Evolutionary conservation across 2,113 vertebrate genomes (phyloP).

Genomic region (Chlorocebus sabaeus): DNA sequence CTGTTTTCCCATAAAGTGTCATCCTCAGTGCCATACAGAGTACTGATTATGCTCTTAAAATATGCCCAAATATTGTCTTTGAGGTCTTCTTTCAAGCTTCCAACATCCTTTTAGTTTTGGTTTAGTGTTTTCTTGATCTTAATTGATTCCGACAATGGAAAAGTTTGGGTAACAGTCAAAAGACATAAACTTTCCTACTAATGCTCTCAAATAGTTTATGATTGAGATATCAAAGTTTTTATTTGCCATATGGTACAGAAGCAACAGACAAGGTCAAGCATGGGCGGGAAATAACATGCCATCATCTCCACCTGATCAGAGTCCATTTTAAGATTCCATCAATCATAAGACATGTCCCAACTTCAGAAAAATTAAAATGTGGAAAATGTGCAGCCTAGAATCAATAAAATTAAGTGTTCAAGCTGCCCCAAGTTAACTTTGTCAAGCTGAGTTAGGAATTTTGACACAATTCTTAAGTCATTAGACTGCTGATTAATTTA

Average conservation of each 20-base stretch:
- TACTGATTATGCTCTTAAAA: not conserved
- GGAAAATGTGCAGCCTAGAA: not conserved
- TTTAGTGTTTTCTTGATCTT: not conserved
- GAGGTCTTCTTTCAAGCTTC: not conserved
- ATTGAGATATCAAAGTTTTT: not conserved
- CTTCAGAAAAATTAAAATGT: not conserved
- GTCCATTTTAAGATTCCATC: not conserved
- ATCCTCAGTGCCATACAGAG: not conserved
- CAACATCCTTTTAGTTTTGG: not conserved
- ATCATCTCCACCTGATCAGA: not conserved
- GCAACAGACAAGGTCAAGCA: not conserved
- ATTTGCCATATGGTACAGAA: not conserved
- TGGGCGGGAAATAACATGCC: not conserved
- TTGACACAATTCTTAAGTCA: not conserved
- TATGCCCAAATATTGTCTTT: not conserved
- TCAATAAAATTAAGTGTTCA: not conserved
- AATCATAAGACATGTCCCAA: not conserved
- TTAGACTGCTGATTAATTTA: not conserved
- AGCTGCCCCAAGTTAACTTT: not conserved
- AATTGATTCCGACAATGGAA: not conserved
- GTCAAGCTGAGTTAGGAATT: not conserved
- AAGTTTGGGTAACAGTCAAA: not conserved
- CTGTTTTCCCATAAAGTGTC: not conserved
- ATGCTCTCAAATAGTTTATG: not conserved
- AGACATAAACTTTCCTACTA: not conserved